Evolutionary conservation across 1,140 invertebrate species (phyloP), one percentile per base, ranked within the genome.

Genomic region (Trichonephila inaurata): DNA sequence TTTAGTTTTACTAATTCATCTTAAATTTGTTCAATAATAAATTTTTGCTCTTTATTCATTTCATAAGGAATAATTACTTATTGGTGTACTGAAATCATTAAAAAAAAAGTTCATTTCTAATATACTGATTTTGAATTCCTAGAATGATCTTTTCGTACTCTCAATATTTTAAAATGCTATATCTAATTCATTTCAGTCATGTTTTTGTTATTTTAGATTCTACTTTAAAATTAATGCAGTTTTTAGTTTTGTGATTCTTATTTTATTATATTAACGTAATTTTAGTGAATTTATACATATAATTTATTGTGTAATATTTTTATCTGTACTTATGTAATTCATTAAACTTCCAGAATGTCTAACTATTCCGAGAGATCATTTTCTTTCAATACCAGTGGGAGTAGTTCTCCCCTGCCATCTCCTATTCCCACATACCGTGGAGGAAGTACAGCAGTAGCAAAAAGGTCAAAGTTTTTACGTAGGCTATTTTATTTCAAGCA

Each of bases 401-500:
- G 93, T 33, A 93, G 77, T 64, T 93, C 94, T 62, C 88, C 91
- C 28, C 66, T 95, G 18, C 94, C 94, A 61, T 85, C 90, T 7
- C 94, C 94, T 61, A 51, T 91, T 85, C 94, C 94, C 10, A 72
- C 83, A 24, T 83, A 89, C 24, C 81, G 62, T 58, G 82, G 86
- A 3, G 72, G 97, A 95, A 97, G 98, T 95, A 97, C 97, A 92
- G 98, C 98, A 77, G 97, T 98, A 83, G 98, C 98, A 7, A 99
- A 99, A 96, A 97, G 98, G 95, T 98, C 98, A 95, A 98, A 98
- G 96, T 99, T 99, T 96, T 96, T 99, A 64, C 96, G 98, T 95
- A 97, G 99, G 95, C 96, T 99, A 64, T 97, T 99, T 44, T 98
- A 99, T 96, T 99, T 98, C 95, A 97, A 98, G 95, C 99, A 99